Evolutionary conservation across 2,888 invertebrate species (phyloP).

Genomic region (Physocephala rufipes): DNA sequence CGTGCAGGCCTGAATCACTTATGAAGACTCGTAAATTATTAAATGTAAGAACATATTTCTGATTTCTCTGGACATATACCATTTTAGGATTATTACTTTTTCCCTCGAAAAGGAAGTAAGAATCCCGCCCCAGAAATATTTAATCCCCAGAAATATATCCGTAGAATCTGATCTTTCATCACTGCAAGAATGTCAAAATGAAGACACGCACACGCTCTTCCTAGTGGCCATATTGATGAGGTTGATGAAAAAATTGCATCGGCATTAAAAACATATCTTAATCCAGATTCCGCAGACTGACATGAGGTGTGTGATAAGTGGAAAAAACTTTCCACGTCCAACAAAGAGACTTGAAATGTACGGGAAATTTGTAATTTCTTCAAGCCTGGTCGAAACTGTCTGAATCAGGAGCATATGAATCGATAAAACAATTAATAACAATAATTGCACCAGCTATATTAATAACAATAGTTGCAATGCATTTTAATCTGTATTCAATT

Average conservation of each 20-base stretch:
- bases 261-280: constrained; percentile 3
- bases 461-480: no score
- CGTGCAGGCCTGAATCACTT: neutral
- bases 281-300: neutral
- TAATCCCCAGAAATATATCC: constrained; percentile 1
- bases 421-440: no score
- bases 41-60: neutral
- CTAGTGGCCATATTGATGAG: neutral
- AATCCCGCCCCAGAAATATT: neutral
- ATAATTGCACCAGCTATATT: no score
- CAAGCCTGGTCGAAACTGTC: no score
- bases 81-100: neutral
- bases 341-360: no score
- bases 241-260: neutral
- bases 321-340: no score
- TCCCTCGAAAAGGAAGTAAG: neutral
- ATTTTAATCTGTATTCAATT: no score
- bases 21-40: neutral
- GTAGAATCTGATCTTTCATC: neutral
- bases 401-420: no score
- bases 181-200: neutral
- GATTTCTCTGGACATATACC: neutral
- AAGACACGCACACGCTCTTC: no score
- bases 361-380: no score
- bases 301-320: neutral